Base-by-base conservation (phyloP, 2,888 invertebrate species). In the Lycophotia porphyrea region DNA sequence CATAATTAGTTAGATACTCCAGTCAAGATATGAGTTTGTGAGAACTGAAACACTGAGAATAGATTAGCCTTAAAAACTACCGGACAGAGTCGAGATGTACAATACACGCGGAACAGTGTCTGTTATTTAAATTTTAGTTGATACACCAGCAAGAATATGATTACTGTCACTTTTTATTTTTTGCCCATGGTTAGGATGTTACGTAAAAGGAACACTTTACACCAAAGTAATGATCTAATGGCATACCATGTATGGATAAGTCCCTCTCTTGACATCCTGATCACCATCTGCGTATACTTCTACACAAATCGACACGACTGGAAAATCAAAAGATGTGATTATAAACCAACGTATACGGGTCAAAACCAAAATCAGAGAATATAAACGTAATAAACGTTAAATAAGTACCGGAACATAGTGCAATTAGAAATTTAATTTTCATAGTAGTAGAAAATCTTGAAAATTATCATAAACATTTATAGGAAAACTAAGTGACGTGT, bases 191-290 rank as follows among this genome's bases (percentile, higher is more conserved):
- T 44, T 36, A 49, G 4, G 13, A 47, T 27, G 27, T 65, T 39
- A 44, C 13, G 21, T 36, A 15, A 60, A 39, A n/a, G 27, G 15
- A n/a, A n/a, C 42, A 67, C 66, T 58, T 61, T n/a, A 52, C 74
- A 80, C 61, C 21, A 74, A 63, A 71, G 8, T 13, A 55, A 73
- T 49, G 58, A 21, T 39, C n/a, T 63, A 73, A 8, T 39, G 21
- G 82, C 91, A 88, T 88, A 96, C 96, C 96, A 95, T 95, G 74
- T 87, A 96, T 2, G 94, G 93, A 82, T 82, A 94, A 13, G 79
- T 68, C 34, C 94, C 94, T 86, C 91, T 93, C 88, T 91, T 94
- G 74, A 95, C 90, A 80, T 91, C 92, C 87, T 90, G 90, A 66
- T 92, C 93, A 80, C 84, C 88, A 55, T 93, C 92, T 24, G 93